Base-by-base conservation (phyloP, 2,888 invertebrate species). In the Phyllotreta striolata region DNA sequence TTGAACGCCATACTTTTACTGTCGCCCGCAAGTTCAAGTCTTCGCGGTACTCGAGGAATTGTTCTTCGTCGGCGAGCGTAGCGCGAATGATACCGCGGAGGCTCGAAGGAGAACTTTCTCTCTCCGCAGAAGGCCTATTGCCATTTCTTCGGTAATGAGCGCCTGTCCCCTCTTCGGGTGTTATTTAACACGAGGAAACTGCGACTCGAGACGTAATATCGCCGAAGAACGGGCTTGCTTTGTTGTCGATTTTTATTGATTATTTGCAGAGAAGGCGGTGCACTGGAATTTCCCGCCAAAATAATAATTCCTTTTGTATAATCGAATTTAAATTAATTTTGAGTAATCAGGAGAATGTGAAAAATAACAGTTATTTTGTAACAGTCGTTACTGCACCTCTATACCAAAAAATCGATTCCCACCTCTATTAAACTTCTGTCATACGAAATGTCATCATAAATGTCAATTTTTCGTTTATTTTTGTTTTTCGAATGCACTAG, bases 111-210 rank as follows among this genome's bases (percentile, higher is more conserved):
- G 57, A 64, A 73, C 73, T 73, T 73, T 73, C 73, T 72, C 73
- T 73, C 69, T 72, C 67, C 66, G 60, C 67, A 44, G 56, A 56
- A 65, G 58, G 67, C 66, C 59, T 68, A 68, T 65, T 63, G 66
- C 62, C 70, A 72, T 73, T 73, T 73, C 72, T 73, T 73, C 69
- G 72, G 67, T 69, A 67, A 63, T 68, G 67, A 58, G 24, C 24
- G 24, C 24, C 24, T 24, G 24, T 70, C 72, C 73, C 73, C 72
- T 67, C 72, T 67, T 49, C 24, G 43, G 44, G 40, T 66, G 55
- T 71, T 71, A 72, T 64, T 67, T 66, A 70, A 71, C 63, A 62
- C 60, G 58, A 70, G 72, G 69, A 72, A 72, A 69, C 56, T 59
- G 63, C 59, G 57, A 64, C 40, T 61, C 12, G 38, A 39, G 56